Base-by-base conservation (phyloP, 2,797 vertebrate species). In the Platalea minor region DNA sequence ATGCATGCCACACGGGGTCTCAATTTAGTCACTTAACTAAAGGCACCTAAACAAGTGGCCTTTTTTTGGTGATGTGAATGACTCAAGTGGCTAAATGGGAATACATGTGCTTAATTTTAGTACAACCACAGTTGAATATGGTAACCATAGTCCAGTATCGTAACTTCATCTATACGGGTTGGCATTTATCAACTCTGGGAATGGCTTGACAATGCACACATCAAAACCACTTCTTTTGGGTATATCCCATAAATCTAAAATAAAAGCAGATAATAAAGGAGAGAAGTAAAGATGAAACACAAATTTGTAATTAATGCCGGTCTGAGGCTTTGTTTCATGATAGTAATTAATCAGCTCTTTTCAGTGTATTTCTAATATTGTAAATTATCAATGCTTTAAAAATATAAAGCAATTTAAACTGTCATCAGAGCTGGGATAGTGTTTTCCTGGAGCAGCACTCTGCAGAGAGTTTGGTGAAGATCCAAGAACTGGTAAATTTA, bases 11-110 rank as follows among this genome's bases (percentile, higher is more conserved):
- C 75, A 65, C 83, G 81, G 91, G 53, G 35, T 91, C 48, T 83
- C 84, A 92, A 69, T 94, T 96, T 91, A 92, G 75, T 85, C 94
- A 89, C 72, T 92, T 89, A 80, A 89, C 64, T 88, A 33, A 91
- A 89, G 65, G 18, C 87, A 88, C 85, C 78, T 94, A 91, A 93
- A 81, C 75, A 91, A 95, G 65, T 48, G 79, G 8, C 35, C 50
- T 43, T 60, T 45, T 88, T 72, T 39, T 4, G 41, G 33, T 72
- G 37, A 78, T 84, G 39, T 76, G 73, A 88, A 41, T 89, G 43
- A 89, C 33, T 88, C 37, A 81, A 91, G 51, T 17, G 69, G n/a
- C 59, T 93, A 80, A 92, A 91, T 63, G 35, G 19, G 39, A 92
- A 93, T 82, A 60, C 48, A 28, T 33, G 31, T 77, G 39, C 35